Base-by-base conservation (phyloP, 2,113 vertebrate species). In the Cygnus buccinator region DNA sequence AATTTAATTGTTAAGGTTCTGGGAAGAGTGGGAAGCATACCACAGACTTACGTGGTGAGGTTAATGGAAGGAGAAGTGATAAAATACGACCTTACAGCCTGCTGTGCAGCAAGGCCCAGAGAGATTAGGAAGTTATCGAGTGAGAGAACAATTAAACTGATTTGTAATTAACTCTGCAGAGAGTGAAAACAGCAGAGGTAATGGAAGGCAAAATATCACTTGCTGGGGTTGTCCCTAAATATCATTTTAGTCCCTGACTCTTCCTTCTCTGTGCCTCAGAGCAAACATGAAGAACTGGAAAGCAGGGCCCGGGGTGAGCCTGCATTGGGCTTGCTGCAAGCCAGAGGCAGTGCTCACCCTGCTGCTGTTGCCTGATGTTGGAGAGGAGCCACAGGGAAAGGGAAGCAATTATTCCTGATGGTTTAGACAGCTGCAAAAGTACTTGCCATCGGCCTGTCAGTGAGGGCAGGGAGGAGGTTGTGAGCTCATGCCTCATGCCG, bases 121-220 rank as follows among this genome's bases (percentile, higher is more conserved):
- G 93, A 97, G 95, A 97, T 97, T 95, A 97, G 89, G 95, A 96
- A 95, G 91, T 96, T 95, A 91, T 89, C 70, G 91, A 95, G 94
- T 2, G 10, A 97, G 87, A 97, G 85, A 96, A 97, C 88, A 93
- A 97, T 97, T 97, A 96, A 97, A 97, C 78, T 97, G 96, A 96
- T 96, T 97, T 97, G 93, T 97, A 97, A 97, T 97, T 97, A 97
- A 97, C 90, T 90, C 92, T 97, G 86, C 87, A 93, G 85, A 96
- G 91, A 95, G 65, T 73, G 90, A 96, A 96, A 94, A 48, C 92
- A 94, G 93, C 81, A 89, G 87, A 93, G 77, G 68, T 96, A 96
- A 92, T 89, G 77, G 91, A 93, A 94, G 67, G 28, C 81, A 86
- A 95, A 96, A 92, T 86, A 70, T 75, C 0, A 0, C 93, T 90